Base-by-base conservation (phyloP, 2,797 vertebrate species). In the Odontamblyopus lacepedii region DNA sequence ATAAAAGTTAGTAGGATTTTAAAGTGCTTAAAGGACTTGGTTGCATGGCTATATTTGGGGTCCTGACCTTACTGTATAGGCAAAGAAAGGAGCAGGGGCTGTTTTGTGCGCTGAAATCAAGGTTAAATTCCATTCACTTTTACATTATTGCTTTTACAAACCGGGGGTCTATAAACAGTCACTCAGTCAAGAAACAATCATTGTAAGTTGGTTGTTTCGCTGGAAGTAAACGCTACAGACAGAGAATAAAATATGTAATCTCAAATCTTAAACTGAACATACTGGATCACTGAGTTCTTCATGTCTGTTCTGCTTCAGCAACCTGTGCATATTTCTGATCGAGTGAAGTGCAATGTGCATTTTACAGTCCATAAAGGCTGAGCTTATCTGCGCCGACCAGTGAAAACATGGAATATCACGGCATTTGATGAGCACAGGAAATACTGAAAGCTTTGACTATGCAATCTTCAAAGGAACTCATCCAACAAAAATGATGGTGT, bases 351-450 rank as follows among this genome's bases (percentile, higher is more conserved):
- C 63, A 50, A 16, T 65, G 63, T 16, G 23, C 41, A 18, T 65
- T 65, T 65, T 26, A 65, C 41, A 65, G 23, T 65, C n/a, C 41
- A 50, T 65, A 65, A 65, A 50, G 5, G 41, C 15, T 18, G 23
- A 48, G 63, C 63, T 50, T 50, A 65, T 65, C 41, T 15, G 41
- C 63, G 41, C 23, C n/a, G 13, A 50, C 63, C 63, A 48, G n/a
- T 6, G 48, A 27, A 65, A 16, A 63, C 38, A 16, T 27, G 63
- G 30, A 65, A 50, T n/a, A 65, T 50, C 38, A 27, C 11, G 12
- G 38, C 63, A 64, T 48, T 48, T 48, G 63, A 44, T 48, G 63
- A 64, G 38, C 41, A 27, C n/a, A 23, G 23, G 12, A 18, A 65
- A 65, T 27, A 12, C 35, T 64, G n/a, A 44, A 6, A 27, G 63